Percentiles rank a stretch among this genome's conserved stretches.
Evolutionary conservation across 2,113 vertebrate genomes (phyloP).

Genomic region (Anolis carolinensis): DNA sequence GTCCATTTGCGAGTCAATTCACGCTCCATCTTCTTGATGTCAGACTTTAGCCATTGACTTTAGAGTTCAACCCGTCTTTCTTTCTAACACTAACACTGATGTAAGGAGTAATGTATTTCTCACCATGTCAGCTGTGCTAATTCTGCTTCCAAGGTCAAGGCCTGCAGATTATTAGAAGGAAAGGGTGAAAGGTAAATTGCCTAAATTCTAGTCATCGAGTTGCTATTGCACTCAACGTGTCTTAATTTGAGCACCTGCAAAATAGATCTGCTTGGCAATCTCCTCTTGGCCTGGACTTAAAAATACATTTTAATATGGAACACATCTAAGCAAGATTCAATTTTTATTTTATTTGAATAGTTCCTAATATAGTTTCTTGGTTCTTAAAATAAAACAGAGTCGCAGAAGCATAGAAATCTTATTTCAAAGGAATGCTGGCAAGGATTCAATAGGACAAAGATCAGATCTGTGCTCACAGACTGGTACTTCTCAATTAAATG

Average conservation of each 20-base stretch:
- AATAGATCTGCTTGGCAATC: neutral
- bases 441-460: slow-evolving; percentile 47
- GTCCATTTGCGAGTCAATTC: neutral
- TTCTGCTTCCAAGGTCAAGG: neutral
- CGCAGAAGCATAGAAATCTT: slow-evolving; percentile 11
- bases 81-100: too few relatives aligned
- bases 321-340: neutral
- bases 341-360: slow-evolving; percentile 12
- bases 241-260: slow-evolving; percentile 29
- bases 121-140: neutral
- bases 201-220: neutral
- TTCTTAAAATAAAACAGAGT: slow-evolving; percentile 13
- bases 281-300: neutral
- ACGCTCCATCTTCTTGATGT: too few relatives aligned
- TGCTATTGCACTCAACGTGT: neutral
- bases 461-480: slow-evolving; percentile 39
- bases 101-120: neutral
- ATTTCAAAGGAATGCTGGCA: slow-evolving; percentile 5
- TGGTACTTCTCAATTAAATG: neutral
- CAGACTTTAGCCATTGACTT: too few relatives aligned
- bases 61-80: too few relatives aligned
- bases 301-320: neutral
- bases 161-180: neutral
- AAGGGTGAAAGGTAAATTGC: neutral
- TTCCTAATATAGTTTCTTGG: slow-evolving; percentile 30